Percentiles rank a stretch among this genome's conserved stretches.
These are phyloP conservation scores for Brachionus calyciflorus DNA, from an alignment of 1,140 invertebrate genomes.

Conservation along the genomic window DNA sequence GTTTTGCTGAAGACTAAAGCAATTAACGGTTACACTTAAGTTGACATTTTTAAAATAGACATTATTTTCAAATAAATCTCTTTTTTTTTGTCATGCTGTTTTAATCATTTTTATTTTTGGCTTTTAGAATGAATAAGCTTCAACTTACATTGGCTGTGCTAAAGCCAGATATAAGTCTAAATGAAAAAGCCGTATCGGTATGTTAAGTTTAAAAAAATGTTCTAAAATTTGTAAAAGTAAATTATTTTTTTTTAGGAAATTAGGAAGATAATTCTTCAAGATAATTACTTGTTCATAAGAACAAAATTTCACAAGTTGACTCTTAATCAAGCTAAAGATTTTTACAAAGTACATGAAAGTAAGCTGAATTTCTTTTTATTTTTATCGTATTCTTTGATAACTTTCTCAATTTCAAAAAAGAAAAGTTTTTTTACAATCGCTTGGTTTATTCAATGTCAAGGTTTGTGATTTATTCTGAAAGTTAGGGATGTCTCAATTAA, in stretches of 20 bases:
- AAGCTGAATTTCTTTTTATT: conserved; percentile 40
- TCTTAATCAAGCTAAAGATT: conserved; percentile 68
- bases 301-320: conserved; percentile 68
- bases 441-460: conserved; percentile 79
- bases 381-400: conserved; percentile 43
- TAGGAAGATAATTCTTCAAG: conserved; percentile 67
- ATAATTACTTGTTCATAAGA: conserved; percentile 73
- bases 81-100: too few species aligned
- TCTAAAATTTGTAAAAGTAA: too few species aligned
- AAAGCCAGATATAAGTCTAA: conserved; percentile 55
- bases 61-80: neutral
- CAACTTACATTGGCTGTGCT: conserved; percentile 56
- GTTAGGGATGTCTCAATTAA: too few species aligned
- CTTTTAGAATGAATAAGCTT: conserved; percentile 46
- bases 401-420: conserved; percentile 50
- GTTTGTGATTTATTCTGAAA: conserved; percentile 63
- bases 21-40: conserved; percentile 45
- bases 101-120: too few species aligned
- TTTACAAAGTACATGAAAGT: conserved; percentile 77
- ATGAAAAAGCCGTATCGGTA: conserved; percentile 51
- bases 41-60: neutral
- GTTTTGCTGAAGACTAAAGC: conserved; percentile 27
- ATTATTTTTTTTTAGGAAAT: conserved; percentile 57
- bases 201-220: conserved; percentile 48
- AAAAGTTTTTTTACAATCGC: conserved; percentile 81